Evolutionary conservation across 2,113 vertebrate species (phyloP).

Genomic region (Maccullochella peelii): DNA sequence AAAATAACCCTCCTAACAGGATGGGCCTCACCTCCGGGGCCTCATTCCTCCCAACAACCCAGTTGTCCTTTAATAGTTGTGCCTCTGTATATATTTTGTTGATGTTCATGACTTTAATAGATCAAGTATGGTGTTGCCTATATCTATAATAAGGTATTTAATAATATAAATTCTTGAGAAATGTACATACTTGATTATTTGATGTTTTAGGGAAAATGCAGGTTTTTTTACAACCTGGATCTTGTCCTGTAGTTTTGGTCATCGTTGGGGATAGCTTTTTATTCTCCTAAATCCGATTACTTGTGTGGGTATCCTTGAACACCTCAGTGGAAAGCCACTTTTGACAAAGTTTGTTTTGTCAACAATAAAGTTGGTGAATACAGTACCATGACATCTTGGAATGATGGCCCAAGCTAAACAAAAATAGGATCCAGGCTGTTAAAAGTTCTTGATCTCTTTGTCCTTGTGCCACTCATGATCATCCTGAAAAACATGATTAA

Average conservation of each 20-base stretch:
- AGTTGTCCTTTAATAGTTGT: conserved; percentile 50
- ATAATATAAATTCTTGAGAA: conserved; percentile 6
- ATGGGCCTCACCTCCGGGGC: conserved; percentile 70
- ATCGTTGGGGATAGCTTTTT: neutral
- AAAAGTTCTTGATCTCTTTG: neutral
- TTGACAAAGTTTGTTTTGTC: neutral
- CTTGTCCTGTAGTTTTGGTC: neutral
- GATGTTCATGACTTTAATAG: conserved; percentile 23
- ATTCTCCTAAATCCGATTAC: neutral
- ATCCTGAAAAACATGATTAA: neutral
- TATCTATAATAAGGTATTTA: conserved; percentile 1
- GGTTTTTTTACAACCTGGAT: neutral
- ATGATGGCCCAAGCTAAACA: neutral
- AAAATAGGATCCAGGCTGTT: neutral
- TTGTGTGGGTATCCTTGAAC: neutral
- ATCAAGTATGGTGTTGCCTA: neutral
- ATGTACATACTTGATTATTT: neutral
- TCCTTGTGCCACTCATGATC: neutral
- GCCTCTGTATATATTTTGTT: conserved; percentile 36
- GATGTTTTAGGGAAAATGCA: neutral
- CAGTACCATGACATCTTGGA: neutral
- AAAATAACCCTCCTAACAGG: conserved; percentile 76
- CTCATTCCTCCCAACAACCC: conserved; percentile 44
- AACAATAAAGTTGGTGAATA: neutral
- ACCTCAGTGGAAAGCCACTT: neutral